These are phyloP conservation scores for Heliopora coerulea DNA, from an alignment of 92 coral and sea anemone species.

Conservation along the genomic window DNA sequence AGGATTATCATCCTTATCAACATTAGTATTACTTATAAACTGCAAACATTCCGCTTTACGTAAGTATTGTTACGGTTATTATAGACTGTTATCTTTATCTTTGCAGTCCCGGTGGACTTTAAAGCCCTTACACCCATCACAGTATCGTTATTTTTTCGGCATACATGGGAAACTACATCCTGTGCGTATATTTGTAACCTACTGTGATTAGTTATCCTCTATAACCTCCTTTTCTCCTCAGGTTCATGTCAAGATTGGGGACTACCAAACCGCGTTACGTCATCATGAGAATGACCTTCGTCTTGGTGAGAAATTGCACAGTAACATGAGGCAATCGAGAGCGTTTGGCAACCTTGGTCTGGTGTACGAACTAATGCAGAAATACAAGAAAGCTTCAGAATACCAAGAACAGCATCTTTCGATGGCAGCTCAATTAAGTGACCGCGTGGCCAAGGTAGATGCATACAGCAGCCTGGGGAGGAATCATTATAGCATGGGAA, in stretches of 20 bases:
- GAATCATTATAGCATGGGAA: constrained; percentile 73
- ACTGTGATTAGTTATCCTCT: neutral
- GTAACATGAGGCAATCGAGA: constrained; percentile 66
- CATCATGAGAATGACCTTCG: constrained; percentile 85
- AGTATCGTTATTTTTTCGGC: too few relatives aligned
- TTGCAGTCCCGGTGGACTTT: too few relatives aligned
- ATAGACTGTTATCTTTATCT: too few relatives aligned
- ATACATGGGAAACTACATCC: too few relatives aligned
- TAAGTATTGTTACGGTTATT: too few relatives aligned
- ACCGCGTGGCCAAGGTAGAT: constrained; percentile 74
- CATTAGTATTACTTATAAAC: too few relatives aligned
- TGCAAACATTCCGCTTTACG: too few relatives aligned
- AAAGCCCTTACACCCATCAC: too few relatives aligned
- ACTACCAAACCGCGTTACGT: constrained; percentile 75
- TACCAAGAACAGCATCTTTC: constrained; percentile 88
- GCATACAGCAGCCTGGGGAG: constrained; percentile 90
- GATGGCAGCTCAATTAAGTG: constrained; percentile 78
- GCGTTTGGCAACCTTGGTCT: constrained; percentile 85
- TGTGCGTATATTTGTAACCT: too few relatives aligned
- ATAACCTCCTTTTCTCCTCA: constrained; percentile 2
- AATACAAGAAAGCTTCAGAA: constrained; percentile 76
- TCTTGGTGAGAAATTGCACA: constrained; percentile 69
- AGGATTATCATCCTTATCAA: too few relatives aligned
- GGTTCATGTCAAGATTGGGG: constrained; percentile 90
- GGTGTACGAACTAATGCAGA: constrained; percentile 75